Evolutionary conservation across 23 tunicate genomes (phyloP).

Genomic region (Oikopleura dioica): DNA sequence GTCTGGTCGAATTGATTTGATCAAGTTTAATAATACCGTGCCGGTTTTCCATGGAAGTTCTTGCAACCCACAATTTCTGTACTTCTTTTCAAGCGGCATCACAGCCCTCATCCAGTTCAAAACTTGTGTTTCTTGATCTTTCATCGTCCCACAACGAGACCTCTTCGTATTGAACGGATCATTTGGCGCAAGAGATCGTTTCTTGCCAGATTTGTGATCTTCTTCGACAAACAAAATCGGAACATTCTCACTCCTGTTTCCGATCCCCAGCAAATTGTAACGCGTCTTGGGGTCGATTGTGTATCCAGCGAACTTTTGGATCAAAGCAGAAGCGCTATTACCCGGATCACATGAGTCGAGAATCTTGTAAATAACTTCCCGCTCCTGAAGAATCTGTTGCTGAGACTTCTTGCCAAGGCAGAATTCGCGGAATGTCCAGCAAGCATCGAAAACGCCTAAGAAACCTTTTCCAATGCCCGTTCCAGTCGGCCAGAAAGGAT

Average conservation of each 20-base stretch:
- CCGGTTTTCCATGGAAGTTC: neutral
- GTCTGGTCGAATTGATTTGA: neutral
- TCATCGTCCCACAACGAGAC: neutral
- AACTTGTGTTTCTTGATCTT: neutral
- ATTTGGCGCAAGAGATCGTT: neutral
- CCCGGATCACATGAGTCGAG: neutral
- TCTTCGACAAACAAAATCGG: neutral
- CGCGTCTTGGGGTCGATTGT: constrained; percentile 21
- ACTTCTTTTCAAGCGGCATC: neutral
- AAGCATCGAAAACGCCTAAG: constrained; percentile 55
- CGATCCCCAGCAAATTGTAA: neutral
- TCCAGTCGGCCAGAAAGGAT: constrained; percentile 99
- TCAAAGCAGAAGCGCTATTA: neutral
- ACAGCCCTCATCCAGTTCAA: neutral
- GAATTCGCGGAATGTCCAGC: constrained; percentile 30
- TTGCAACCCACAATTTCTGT: neutral
- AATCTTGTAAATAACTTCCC: neutral
- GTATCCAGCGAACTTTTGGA: constrained; percentile 14
- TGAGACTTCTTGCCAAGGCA: neutral
- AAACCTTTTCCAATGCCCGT: constrained; percentile 95
- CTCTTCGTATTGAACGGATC: neutral
- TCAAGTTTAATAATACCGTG: neutral
- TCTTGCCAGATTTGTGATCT: neutral
- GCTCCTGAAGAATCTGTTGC: neutral
- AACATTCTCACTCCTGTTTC: neutral